A percentile compares a stretch with the other conserved stretches of the same genome.
Evolutionary conservation across 2,888 invertebrate species (phyloP).

Genomic region (Alsophila aescularia): DNA sequence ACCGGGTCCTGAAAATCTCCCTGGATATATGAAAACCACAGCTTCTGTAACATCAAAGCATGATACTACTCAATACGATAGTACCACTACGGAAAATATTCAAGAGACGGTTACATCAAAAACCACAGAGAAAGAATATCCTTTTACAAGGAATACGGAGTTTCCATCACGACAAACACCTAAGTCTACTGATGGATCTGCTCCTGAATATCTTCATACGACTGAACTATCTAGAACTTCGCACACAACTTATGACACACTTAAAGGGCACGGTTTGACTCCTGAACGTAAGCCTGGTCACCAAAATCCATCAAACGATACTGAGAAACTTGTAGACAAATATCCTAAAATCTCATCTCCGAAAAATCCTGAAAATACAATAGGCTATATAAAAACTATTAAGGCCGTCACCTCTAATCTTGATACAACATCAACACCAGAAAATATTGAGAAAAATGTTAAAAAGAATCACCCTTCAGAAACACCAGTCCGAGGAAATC

Average conservation of each 20-base stretch:
- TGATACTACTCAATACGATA: conserved; percentile 26
- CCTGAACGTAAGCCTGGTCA: conserved; percentile 16
- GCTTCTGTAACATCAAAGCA: conserved; percentile 35
- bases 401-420: conserved; percentile 15
- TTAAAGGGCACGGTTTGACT: conserved; percentile 6
- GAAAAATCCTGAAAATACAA: conserved; percentile 5
- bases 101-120: conserved; percentile 29
- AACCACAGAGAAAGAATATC: conserved; percentile 22
- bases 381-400: conserved; percentile 21
- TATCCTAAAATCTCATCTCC: conserved; percentile 2
- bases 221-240: conserved; percentile 11
- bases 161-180: conserved; percentile 18
- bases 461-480: conserved; percentile 7
- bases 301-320: conserved; percentile 1
- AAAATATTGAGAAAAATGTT: conserved; percentile 12
- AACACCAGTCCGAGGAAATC: background rate
- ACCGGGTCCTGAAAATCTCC: conserved; percentile 20
- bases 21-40: conserved; percentile 36
- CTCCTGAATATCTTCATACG: conserved; percentile 16
- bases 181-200: conserved; percentile 13
- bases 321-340: conserved; percentile 1
- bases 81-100: conserved; percentile 32
- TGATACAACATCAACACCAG: conserved; percentile 16
- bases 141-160: conserved; percentile 4
- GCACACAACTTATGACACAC: background rate